Evolutionary conservation across 2,113 vertebrate species (phyloP).

Genomic region (Mirza zaza): DNA sequence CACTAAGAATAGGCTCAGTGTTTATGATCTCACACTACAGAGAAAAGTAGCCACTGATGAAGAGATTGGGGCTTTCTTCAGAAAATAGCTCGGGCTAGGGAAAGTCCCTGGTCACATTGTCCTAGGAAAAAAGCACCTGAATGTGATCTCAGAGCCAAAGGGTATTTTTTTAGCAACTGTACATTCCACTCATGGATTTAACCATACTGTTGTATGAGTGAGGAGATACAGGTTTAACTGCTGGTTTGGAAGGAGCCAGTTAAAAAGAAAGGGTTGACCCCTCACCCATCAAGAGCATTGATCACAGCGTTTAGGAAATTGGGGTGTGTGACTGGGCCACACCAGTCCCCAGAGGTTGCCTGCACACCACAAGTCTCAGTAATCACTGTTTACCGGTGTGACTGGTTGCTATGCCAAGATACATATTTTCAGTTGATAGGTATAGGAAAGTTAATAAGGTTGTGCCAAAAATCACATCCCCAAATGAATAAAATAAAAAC

Average conservation of each 20-base stretch:
- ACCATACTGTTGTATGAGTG: background rate
- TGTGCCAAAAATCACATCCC: conserved; percentile 13
- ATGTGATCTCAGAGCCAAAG: conserved; percentile 47
- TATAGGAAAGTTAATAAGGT: background rate
- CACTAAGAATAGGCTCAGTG: background rate
- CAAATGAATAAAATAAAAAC: background rate
- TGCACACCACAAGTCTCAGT: background rate
- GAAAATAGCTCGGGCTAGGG: conserved; percentile 11
- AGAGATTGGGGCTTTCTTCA: conserved; percentile 31
- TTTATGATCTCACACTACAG: background rate
- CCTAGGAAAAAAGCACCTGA: conserved; percentile 44
- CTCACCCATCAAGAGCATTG: background rate
- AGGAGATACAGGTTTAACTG: background rate
- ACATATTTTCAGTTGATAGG: background rate
- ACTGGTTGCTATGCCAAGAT: background rate
- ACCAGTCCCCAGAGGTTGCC: background rate
- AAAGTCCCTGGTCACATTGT: conserved; percentile 25
- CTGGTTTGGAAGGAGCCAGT: background rate
- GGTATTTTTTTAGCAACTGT: conserved; percentile 43
- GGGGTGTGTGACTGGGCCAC: background rate
- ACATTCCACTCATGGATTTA: background rate
- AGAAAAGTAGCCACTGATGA: background rate
- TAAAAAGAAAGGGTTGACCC: background rate
- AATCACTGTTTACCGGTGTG: background rate
- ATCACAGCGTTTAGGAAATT: background rate